Base-by-base conservation (phyloP, 2,113 vertebrate genomes). In the Circaetus cinerascens region DNA sequence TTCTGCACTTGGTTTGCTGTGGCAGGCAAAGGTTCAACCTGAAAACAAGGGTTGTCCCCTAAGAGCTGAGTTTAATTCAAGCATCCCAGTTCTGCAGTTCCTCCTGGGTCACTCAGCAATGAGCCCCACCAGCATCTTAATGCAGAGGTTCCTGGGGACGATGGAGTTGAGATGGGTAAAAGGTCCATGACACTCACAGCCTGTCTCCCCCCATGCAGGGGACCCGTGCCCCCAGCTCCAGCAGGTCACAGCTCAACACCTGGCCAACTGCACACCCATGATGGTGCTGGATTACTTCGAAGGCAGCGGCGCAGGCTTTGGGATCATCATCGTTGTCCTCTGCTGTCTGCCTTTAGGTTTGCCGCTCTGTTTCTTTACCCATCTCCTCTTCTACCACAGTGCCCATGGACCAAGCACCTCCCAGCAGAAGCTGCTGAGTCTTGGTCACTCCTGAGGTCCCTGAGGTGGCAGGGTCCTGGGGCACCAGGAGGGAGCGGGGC, bases 271-370 rank as follows among this genome's bases (percentile, higher is more conserved):
- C 95, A 98, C 95, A 0, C 98, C 98, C 16, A 92, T 98, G 34
- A 98, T 92, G 1, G 94, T 98, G 68, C 91, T 98, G 36, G 97
- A 99, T 94, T 99, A 99, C 96, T 99, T 99, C 12, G 84, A 98
- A 94, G 99, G 99, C 85, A 99, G 99, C 2, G 93, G 97, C 3
- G 95, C 97, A 34, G 99, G 99, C 36, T 99, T 99, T 25, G 98
- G 98, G 14, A 94, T 99, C 91, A 96, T 98, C 90, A 98, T 99
- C 3, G 38, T 98, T 29, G 88, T 96, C 40, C 98, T 99, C 69
- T 99, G 98, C 95, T 98, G 98, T 57, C 98, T 99, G 40, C 99
- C 99, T n/a, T 91, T 99, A 92, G 99, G 99, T 99, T 91, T 93
- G 97, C 19, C 6, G 1, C 48, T 50, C 38, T 5, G 1, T 26